Evolutionary conservation across 2,113 vertebrate species (phyloP), one percentile per base, ranked within the genome.

Genomic region (Sinocyclocheilus anshuiensis): DNA sequence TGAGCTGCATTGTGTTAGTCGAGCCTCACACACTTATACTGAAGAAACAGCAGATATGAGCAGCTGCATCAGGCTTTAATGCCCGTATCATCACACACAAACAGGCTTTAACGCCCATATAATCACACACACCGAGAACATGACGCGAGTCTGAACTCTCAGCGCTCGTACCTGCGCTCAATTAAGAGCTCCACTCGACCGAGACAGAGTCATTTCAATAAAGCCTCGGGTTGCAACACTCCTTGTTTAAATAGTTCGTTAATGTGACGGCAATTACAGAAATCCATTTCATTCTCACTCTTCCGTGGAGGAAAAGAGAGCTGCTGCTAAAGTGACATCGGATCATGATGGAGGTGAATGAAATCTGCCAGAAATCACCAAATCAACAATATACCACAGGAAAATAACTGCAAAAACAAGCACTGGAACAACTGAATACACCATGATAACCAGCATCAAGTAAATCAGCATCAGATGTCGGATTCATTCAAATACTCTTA

Each of bases 191-290:
- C 92, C 92, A 93, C 90, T 93, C 93, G 93, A 92, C 91, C 92
- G 93, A 92, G 92, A 93, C 93, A 67, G 91, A 93, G 90, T 91
- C 90, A 93, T 94, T 94, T 94, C 93, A 93, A 91, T 91, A 93
- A 88, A 61, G 86, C 93, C 92, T 90, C 88, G 87, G 93, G 92
- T 93, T 92, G 91, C 91, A 90, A 90, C 86, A 88, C 89, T 90
- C 85, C 88, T 84, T 83, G 90, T 91, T 93, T 94, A 95, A 95
- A 94, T 94, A 93, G 92, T 91, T 93, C 88, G 88, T 93, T 94
- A 93, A 94, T 90, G 92, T 78, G 86, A 88, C 87, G 85, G 86
- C 90, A 92, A 91, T 92, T 83, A 87, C 50, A 86, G 83, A 91
- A 92, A 93, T 89, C 86, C 71, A 91, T 92, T 89, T 72, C 55